A percentile compares a stretch with the other conserved stretches of the same genome.
Conservation (phyloP, 2,797 vertebrate species). For the Danio aesculapii region DNA sequence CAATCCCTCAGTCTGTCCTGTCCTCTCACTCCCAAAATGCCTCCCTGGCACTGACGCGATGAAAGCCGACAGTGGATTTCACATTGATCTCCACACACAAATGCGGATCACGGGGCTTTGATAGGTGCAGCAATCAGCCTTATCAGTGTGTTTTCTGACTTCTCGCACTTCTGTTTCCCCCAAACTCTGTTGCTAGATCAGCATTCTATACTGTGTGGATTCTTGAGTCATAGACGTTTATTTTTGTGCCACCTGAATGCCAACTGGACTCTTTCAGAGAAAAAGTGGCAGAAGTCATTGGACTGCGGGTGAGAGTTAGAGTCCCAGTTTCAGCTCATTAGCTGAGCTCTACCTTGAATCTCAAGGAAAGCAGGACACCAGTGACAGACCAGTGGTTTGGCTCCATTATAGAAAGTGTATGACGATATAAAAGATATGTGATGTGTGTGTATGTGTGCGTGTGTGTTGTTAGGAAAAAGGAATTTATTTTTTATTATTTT, state of each 20-base stretch:
- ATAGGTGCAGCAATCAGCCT: conserved; percentile 34
- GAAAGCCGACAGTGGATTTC: conserved; percentile 55
- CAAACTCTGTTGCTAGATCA: background rate
- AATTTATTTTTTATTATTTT: no score
- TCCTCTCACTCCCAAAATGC: conserved; percentile 35
- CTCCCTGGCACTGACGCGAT: conserved; percentile 52
- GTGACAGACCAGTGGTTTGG: background rate
- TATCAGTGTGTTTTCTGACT: conserved; percentile 35
- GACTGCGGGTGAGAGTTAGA: background rate
- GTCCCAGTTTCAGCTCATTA: conserved; percentile 22
- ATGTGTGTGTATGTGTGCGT: background rate
- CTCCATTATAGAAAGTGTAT: background rate
- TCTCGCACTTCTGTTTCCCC: conserved; percentile 10
- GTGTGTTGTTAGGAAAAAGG: no score
- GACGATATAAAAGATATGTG: background rate
- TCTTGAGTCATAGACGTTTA: background rate
- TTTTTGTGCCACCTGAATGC: conserved; percentile 14
- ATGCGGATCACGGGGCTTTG: conserved; percentile 23
- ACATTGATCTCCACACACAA: conserved; percentile 40
- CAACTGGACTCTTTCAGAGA: background rate
- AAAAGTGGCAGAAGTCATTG: background rate
- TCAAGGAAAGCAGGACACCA: background rate
- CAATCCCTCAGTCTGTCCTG: conserved; percentile 8
- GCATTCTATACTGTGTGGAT: conserved; percentile 16
- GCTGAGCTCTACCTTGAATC: background rate